phyloP scores from a whole-genome alignment of 2,888 invertebrate genomes.

The Apamea sordens region DNA sequence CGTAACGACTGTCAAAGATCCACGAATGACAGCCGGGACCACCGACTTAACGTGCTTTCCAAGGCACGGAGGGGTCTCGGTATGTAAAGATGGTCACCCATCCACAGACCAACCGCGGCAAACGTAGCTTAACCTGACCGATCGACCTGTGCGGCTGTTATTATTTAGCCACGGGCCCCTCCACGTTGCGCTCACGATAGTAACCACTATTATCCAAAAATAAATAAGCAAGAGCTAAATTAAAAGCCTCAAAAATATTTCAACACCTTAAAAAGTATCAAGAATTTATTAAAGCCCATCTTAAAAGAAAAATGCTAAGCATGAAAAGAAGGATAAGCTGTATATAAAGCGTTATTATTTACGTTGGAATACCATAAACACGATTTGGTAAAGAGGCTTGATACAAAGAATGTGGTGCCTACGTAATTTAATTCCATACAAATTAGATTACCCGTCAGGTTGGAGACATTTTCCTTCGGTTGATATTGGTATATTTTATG shows the following conservation, averaged over 20 bases:
- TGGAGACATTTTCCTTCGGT: slow-evolving; percentile 38
- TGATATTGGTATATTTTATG: slow-evolving; percentile 5
- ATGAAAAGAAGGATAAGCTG: slow-evolving; percentile 9
- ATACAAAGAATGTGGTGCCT: slow-evolving; percentile 14
- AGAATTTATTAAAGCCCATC: too few species aligned
- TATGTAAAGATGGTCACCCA: too few species aligned
- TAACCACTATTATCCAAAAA: neutral
- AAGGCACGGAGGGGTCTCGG: too few species aligned
- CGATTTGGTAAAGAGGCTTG: slow-evolving; percentile 8
- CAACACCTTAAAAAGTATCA: neutral
- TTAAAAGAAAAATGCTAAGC: neutral
- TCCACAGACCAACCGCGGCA: too few species aligned
- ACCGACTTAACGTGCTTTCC: too few species aligned
- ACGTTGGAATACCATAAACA: slow-evolving; percentile 24
- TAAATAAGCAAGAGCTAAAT: neutral
- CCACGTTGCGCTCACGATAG: neutral
- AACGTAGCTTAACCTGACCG: too few species aligned
- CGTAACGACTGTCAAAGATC: too few species aligned
- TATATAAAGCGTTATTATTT: slow-evolving; percentile 19
- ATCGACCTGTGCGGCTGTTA: too few species aligned
- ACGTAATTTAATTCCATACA: slow-evolving; percentile 49
- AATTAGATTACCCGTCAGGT: slow-evolving; percentile 52
- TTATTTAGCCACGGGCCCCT: too few species aligned
- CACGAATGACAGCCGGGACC: too few species aligned
- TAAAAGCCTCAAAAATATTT: neutral